Conservation (phyloP, 2,888 invertebrate species). For the Eupithecia subumbrata region DNA sequence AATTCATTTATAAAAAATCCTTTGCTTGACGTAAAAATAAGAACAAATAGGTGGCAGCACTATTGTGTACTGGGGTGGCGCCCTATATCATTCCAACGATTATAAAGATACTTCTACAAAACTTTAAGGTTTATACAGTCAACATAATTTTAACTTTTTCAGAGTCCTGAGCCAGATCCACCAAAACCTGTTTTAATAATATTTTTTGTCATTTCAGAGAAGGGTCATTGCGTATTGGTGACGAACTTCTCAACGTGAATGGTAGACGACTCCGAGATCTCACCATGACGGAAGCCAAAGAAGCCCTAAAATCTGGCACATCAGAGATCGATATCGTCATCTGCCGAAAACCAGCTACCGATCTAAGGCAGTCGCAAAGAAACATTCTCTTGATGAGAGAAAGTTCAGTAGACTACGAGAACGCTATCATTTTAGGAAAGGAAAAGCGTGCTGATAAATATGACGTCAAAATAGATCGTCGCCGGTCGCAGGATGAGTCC, state of each 20-base stretch:
- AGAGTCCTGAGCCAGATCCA: not conserved
- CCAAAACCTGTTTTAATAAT: not conserved
- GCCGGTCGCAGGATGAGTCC: conserved; percentile 81
- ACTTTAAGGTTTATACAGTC: not conserved
- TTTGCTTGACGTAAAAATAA: not conserved
- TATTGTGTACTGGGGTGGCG: not conserved
- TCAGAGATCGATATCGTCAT: conserved; percentile 87
- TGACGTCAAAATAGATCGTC: conserved; percentile 89
- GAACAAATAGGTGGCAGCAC: not conserved
- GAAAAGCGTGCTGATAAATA: conserved; percentile 76
- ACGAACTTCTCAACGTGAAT: conserved; percentile 89
- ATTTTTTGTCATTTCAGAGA: conserved; percentile 75
- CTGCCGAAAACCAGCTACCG: conserved; percentile 67
- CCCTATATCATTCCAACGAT: not conserved
- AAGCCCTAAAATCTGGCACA: conserved; percentile 85
- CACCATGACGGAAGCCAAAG: conserved; percentile 86
- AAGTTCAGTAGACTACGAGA: conserved; percentile 89
- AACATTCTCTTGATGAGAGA: conserved; percentile 81
- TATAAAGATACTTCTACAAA: not conserved
- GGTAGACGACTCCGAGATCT: conserved; percentile 87
- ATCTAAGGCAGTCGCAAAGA: conserved; percentile 59
- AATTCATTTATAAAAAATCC: not conserved
- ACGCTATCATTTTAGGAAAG: conserved; percentile 82
- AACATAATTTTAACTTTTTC: not conserved
- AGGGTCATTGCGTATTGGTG: conserved; percentile 87